Evolutionary conservation across 2,113 vertebrate species (phyloP).

Genomic region (Alouatta palliata): DNA sequence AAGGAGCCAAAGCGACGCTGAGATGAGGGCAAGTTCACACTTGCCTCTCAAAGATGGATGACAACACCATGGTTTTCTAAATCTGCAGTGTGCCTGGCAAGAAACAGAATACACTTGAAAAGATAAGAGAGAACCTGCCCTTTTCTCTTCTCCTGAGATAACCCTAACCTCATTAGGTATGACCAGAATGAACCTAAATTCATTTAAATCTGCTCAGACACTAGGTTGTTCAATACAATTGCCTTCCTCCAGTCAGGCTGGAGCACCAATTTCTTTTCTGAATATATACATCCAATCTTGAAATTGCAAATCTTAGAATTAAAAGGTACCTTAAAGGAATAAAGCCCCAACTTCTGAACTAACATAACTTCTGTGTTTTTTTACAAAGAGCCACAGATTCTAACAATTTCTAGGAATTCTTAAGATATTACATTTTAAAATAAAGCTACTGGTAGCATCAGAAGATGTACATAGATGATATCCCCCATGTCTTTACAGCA

Average conservation of each 20-base stretch:
- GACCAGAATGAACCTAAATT: conserved; percentile 49
- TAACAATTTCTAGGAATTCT: not conserved
- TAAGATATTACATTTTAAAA: conserved; percentile 34
- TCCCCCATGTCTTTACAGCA: not conserved
- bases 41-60: not conserved
- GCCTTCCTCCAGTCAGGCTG: conserved; percentile 39
- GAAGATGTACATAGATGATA: not conserved
- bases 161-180: conserved; percentile 53
- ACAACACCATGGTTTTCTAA: not conserved
- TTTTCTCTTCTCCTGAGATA: conserved; percentile 39
- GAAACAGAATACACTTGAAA: not conserved
- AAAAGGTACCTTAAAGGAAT: conserved; percentile 43
- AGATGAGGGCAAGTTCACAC: not conserved
- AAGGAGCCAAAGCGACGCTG: not conserved
- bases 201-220: conserved; percentile 46
- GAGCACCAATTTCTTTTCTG: conserved; percentile 45
- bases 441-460: not conserved
- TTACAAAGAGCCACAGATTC: not conserved
- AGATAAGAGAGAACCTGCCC: not conserved
- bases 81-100: not conserved
- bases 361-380: not conserved
- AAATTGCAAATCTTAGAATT: conserved; percentile 60
- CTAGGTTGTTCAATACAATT: conserved; percentile 7
- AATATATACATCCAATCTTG: conserved; percentile 1
- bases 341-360: not conserved